A percentile compares a stretch with the other conserved stretches of the same genome.
These are phyloP conservation scores for Drusus annulatus DNA, from an alignment of 1,140 invertebrate genomes.

Conservation along the genomic window DNA sequence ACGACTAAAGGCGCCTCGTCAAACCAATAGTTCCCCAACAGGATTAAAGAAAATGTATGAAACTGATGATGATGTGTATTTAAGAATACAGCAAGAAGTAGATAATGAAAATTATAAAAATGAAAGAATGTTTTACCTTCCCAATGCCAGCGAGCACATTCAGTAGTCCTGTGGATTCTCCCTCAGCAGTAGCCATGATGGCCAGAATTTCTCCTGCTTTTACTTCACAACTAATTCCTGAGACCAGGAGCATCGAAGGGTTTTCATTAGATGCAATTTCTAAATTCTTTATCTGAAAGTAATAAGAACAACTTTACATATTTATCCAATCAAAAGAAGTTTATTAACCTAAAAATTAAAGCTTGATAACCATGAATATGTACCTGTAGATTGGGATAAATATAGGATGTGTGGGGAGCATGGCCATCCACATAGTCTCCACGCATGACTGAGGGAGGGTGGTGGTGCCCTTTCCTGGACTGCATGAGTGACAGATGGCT, in stretches of 20 bases:
- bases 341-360: no score
- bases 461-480: slow-evolving; percentile 64
- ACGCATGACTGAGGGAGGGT: slow-evolving; percentile 67
- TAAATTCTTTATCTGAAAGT: slow-evolving; percentile 71
- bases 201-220: slow-evolving; percentile 92
- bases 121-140: slow-evolving; percentile 65
- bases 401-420: slow-evolving; percentile 71
- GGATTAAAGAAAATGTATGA: no score
- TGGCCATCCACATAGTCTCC: slow-evolving; percentile 70
- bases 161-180: slow-evolving; percentile 85
- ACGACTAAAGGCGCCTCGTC: no score
- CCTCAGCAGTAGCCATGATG: slow-evolving; percentile 87
- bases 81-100: no score
- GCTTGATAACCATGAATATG: no score
- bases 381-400: slow-evolving; percentile 78
- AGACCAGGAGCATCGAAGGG: slow-evolving; percentile 69
- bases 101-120: no score
- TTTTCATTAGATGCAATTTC: slow-evolving; percentile 72
- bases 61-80: no score
- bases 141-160: slow-evolving; percentile 84
- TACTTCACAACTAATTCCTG: slow-evolving; percentile 75
- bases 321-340: no score
- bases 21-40: no score
- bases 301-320: no score
- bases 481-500: slow-evolving; percentile 72